Conservation (phyloP, 2,113 vertebrate genomes). For the Desmodus rotundus region DNA sequence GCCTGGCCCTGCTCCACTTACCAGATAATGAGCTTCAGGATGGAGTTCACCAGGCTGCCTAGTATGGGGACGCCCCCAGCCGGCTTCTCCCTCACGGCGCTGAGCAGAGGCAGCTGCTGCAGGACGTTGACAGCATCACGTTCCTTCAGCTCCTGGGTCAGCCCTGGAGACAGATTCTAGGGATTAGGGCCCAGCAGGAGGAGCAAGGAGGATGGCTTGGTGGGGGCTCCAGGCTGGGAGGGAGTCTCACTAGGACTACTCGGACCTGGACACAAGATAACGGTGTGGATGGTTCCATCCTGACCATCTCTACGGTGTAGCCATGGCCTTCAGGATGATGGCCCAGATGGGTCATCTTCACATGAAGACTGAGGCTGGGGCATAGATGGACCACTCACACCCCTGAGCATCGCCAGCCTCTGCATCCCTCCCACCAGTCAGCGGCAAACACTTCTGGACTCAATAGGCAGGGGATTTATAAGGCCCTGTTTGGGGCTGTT, state of each 20-base stretch:
- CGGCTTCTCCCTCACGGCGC: rapidly evolving
- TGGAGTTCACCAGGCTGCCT: not conserved
- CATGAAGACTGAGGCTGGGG: not conserved
- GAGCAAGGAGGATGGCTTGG: not conserved
- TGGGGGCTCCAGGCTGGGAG: not conserved
- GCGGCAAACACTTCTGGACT: not conserved
- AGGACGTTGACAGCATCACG: not conserved
- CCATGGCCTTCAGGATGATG: not conserved
- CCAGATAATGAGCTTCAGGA: conserved; percentile 23
- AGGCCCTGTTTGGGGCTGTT: not conserved
- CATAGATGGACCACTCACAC: not conserved
- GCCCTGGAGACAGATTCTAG: conserved; percentile 28
- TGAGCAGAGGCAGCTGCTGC: conserved; percentile 41
- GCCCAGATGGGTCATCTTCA: not conserved
- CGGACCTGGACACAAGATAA: not conserved
- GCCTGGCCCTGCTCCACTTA: not conserved
- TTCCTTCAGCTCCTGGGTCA: conserved; percentile 27
- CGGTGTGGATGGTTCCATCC: not conserved
- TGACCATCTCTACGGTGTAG: not conserved
- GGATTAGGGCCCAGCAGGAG: not conserved
- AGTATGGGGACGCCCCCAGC: not conserved
- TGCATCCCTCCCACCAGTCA: not conserved
- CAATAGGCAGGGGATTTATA: not conserved
- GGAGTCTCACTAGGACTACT: not conserved
- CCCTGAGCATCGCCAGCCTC: not conserved